Evolutionary conservation across 2,888 invertebrate species (phyloP), one percentile per base, ranked within the genome.

Genomic region (Pristionchus japonicus): DNA sequence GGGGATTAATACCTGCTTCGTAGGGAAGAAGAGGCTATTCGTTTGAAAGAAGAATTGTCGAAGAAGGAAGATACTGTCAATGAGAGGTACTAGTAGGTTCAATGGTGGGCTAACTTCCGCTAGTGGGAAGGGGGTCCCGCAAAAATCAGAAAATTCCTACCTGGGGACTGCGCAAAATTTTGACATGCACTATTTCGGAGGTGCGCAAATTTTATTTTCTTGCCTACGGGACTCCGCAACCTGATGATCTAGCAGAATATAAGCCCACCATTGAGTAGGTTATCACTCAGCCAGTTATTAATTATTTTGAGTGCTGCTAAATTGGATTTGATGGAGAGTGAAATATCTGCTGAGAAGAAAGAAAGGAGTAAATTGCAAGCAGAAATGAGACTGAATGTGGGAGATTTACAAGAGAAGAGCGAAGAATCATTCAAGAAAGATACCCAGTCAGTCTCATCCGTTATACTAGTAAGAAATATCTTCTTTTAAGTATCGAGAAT

Each of bases 351-450:
- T 17, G 84, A 84, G 47, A 67, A 47, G 47, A 67, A 47, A 27
- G 86, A 86, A 27, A 86, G 47, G 43, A 86, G 31, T 13, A 64
- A 52, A 86, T 47, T 86, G 17, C 43, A 86, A 67, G 86, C 34
- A 57, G 86, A 86, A 57, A 23, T 86, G 31, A 86, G 43, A 47
- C 47, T 86, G 86, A 86, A 86, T 86, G 86, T 67, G 23, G 86
- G 67, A 47, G 86, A 64, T 67, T 47, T 86, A 17, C 67, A 86
- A 27, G 43, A 43, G 47, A 86, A 85, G 23, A 64, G 43, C 64
- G 85, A 85, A 34, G 64, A 85, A 64, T 15, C 64, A 64, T 85
- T 85, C 64, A 85, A 40, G 40, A 64, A 37, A 43, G 70, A 70
- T 31, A 34, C 70, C n/a, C n/a, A n/a, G n/a, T 37, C 31, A 31